phyloP scores from a whole-genome alignment of 2,113 vertebrate genomes.

The Mola mola region DNA sequence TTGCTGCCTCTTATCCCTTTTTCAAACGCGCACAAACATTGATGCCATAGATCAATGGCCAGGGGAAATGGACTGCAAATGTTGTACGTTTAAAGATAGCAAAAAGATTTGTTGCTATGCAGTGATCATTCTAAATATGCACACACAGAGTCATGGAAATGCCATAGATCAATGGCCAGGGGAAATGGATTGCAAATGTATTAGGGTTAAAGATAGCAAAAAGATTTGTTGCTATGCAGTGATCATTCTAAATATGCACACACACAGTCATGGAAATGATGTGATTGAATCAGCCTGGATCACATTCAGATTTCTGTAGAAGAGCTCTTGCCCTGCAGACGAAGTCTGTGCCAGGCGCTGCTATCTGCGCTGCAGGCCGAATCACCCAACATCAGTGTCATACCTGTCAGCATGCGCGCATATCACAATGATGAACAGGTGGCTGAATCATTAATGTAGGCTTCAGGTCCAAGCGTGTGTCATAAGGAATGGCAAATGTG shows the following conservation, averaged over 20 bases:
- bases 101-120: conserved; percentile 14
- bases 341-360: conserved; percentile 32
- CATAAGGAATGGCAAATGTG: too few species aligned
- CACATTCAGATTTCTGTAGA: conserved; percentile 20
- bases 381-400: conserved; percentile 20
- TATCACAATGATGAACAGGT: conserved; percentile 54
- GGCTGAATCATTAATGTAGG: conserved; percentile 35
- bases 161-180: too few species aligned
- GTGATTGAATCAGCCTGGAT: conserved; percentile 39
- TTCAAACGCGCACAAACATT: conserved; percentile 5
- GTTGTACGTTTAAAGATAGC: conserved; percentile 22
- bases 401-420: conserved; percentile 40
- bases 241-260: conserved; percentile 14
- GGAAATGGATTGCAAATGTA: too few species aligned
- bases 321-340: conserved; percentile 8
- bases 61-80: conserved; percentile 48
- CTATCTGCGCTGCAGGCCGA: conserved; percentile 32
- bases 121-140: conserved; percentile 13
- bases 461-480: too few species aligned
- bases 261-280: conserved; percentile 1
- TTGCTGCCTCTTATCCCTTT: conserved; percentile 2
- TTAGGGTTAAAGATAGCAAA: conserved; percentile 21
- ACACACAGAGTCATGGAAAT: conserved; percentile 2
- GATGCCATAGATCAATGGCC: conserved; percentile 23
- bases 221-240: conserved; percentile 12